Evolutionary conservation across 2,113 vertebrate genomes (phyloP).

Genomic region (Condylura cristata): DNA sequence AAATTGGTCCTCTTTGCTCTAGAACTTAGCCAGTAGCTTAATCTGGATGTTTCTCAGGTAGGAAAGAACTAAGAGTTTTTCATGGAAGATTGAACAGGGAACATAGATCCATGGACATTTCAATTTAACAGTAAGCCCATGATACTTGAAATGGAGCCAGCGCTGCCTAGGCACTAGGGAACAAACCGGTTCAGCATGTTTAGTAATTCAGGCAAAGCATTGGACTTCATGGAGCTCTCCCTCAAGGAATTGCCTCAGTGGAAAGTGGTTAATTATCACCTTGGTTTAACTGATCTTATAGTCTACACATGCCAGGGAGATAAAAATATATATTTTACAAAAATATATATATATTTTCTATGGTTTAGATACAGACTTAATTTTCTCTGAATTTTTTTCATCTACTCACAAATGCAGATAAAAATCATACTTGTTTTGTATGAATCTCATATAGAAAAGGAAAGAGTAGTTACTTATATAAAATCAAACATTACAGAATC

Average conservation of each 20-base stretch:
- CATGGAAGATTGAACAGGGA: neutral
- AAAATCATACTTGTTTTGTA: neutral
- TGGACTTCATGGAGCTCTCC: neutral
- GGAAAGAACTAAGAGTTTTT: neutral
- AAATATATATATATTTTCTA: neutral
- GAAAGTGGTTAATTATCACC: conserved; percentile 44
- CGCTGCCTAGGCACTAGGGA: conserved; percentile 26
- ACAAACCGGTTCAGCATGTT: neutral
- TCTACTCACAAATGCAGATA: neutral
- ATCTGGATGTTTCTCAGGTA: neutral
- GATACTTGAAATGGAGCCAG: neutral
- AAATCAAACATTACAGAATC: neutral
- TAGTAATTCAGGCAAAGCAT: neutral
- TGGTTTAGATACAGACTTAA: neutral
- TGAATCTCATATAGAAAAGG: neutral
- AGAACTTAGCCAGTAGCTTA: neutral
- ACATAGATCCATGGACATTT: neutral
- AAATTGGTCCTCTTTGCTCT: neutral
- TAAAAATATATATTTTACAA: neutral
- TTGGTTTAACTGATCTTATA: neutral
- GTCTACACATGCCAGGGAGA: neutral
- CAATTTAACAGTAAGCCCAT: neutral
- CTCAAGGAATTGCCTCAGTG: conserved; percentile 45
- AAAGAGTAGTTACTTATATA: neutral
- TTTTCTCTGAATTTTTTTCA: neutral